Evolutionary conservation across 2,113 vertebrate genomes (phyloP).

Genomic region (Misgurnus anguillicaudatus): DNA sequence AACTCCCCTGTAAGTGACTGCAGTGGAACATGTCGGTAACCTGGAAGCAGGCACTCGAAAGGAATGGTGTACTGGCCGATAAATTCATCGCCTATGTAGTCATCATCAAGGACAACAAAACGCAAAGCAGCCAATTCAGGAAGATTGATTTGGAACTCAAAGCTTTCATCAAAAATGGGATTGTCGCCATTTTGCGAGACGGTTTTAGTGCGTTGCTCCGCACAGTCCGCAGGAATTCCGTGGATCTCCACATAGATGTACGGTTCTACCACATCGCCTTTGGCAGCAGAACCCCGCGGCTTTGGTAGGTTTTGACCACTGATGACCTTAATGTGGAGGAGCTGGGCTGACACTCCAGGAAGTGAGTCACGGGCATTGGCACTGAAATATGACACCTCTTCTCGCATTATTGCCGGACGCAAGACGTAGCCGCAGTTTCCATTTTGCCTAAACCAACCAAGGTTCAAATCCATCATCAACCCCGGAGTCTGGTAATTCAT

Average conservation of each 20-base stretch:
- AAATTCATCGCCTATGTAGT: slow-evolving; percentile 92
- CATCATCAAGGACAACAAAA: slow-evolving; percentile 88
- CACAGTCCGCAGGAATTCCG: slow-evolving; percentile 87
- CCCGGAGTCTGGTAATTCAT: slow-evolving; percentile 93
- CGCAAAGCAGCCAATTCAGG: slow-evolving; percentile 86
- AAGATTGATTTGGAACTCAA: slow-evolving; percentile 93
- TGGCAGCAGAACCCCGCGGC: slow-evolving; percentile 87
- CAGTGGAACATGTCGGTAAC: slow-evolving; percentile 87
- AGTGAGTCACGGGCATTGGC: slow-evolving; percentile 88
- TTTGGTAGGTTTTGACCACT: slow-evolving; percentile 92
- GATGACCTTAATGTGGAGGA: slow-evolving; percentile 90
- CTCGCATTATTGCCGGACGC: slow-evolving; percentile 89
- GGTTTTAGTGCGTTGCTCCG: slow-evolving; percentile 90
- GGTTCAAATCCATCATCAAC: slow-evolving; percentile 91
- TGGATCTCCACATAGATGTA: slow-evolving; percentile 91
- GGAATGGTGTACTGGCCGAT: slow-evolving; percentile 94
- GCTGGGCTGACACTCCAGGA: slow-evolving; percentile 87
- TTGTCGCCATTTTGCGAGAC: slow-evolving; percentile 89
- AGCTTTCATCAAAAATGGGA: slow-evolving; percentile 88
- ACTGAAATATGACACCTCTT: slow-evolving; percentile 93
- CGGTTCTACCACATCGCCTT: slow-evolving; percentile 90
- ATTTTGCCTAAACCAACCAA: slow-evolving; percentile 90
- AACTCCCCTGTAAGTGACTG: slow-evolving; percentile 86
- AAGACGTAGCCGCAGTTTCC: slow-evolving; percentile 90
- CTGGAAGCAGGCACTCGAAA: slow-evolving; percentile 89